Conservation (phyloP, 2,113 vertebrate species). For the Salvelinus fontinalis region DNA sequence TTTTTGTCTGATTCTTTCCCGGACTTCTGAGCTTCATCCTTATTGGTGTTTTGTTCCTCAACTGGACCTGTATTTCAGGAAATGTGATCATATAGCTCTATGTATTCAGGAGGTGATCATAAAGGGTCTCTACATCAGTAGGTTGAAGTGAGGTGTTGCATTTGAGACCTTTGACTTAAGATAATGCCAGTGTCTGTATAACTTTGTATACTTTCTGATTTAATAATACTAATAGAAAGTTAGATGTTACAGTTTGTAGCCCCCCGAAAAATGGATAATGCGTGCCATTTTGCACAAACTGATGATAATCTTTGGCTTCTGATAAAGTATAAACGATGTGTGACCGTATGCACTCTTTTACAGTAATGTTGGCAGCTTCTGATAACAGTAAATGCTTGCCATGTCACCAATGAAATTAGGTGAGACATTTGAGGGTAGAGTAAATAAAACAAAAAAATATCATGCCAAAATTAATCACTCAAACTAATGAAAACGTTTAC, state of each 20-base stretch:
- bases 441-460: slow-evolving; percentile 15
- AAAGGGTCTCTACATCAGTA: not conserved
- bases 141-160: not conserved
- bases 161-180: not conserved
- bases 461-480: slow-evolving; percentile 15
- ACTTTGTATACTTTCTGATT: not conserved
- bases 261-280: slow-evolving; percentile 29
- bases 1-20: slow-evolving; percentile 12
- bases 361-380: not conserved
- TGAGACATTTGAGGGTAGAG: not conserved
- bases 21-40: slow-evolving; percentile 1
- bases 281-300: slow-evolving; percentile 21
- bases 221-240: not conserved
- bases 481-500: not conserved
- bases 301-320: slow-evolving; percentile 19
- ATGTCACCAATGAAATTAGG: slow-evolving; percentile 16
- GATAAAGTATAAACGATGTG: not conserved
- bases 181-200: not conserved
- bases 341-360: not conserved
- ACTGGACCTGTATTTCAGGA: slow-evolving; percentile 16
- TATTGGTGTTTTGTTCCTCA: slow-evolving; percentile 41
- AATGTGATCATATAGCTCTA: slow-evolving; percentile 1
- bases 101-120: slow-evolving; percentile 23
- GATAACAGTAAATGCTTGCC: slow-evolving; percentile 10
- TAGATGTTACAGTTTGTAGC: slow-evolving; percentile 16